Evolutionary conservation across 1,140 invertebrate genomes (phyloP).

Genomic region (Hyposmocoma kahamanoa): DNA sequence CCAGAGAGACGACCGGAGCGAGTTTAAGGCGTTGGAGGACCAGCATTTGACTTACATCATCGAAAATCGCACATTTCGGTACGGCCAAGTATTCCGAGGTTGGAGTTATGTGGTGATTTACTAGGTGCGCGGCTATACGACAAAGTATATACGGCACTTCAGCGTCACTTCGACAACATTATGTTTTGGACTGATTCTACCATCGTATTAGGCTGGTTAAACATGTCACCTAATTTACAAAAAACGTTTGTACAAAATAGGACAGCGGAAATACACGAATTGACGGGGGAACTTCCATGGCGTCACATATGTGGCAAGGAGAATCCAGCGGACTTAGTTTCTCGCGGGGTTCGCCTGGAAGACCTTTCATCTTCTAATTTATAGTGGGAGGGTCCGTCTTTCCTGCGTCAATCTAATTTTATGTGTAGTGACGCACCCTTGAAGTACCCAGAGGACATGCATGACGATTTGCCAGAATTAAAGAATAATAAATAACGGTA

Average conservation of each 20-base stretch:
- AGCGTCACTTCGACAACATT: constrained; percentile 1
- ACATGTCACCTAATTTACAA: constrained; percentile 9
- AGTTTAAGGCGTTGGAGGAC: too few relatives aligned
- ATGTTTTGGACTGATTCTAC: constrained; percentile 36
- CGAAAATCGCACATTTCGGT: too few relatives aligned
- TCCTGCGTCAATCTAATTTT: not conserved
- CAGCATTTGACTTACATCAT: too few relatives aligned
- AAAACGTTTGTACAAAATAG: constrained; percentile 39
- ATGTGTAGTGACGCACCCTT: too few relatives aligned
- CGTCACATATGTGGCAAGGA: constrained; percentile 21
- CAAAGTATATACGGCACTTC: constrained; percentile 12
- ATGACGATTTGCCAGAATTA: too few relatives aligned
- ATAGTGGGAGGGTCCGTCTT: constrained; percentile 2
- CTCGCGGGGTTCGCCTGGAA: constrained; percentile 20
- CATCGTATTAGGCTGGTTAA: constrained; percentile 32
- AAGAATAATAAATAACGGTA: too few relatives aligned
- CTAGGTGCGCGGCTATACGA: constrained; percentile 32
- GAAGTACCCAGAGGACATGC: too few relatives aligned
- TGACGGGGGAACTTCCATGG: constrained; percentile 18
- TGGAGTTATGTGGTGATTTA: constrained; percentile 66
- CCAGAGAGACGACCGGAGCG: too few relatives aligned
- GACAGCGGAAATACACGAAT: constrained; percentile 30
- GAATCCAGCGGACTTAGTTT: constrained; percentile 41
- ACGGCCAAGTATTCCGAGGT: constrained; percentile 56
- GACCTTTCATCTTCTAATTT: not conserved